Base-by-base conservation (phyloP, 2,113 vertebrate species). In the Tenebrosternarchus preto region DNA sequence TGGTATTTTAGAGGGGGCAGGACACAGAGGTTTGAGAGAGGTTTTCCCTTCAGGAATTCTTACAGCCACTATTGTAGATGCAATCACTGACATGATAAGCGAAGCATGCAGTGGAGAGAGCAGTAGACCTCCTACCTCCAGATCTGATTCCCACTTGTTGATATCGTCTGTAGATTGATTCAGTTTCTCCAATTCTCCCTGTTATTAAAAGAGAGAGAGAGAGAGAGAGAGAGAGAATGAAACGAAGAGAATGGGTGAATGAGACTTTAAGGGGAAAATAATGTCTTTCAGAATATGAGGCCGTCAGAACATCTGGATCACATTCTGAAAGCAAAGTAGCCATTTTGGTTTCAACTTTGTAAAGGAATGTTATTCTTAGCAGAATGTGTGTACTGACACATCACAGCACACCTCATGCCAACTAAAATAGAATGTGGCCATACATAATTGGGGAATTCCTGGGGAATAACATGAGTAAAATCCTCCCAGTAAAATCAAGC, bases 131-230 rank as follows among this genome's bases (percentile, higher is more conserved):
- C 89, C 83, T 94, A 99, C 98, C 97, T 99, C 97, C 71, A 99
- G 92, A 77, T 99, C 97, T 0, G 94, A 96, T 90, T 99, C 98
- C 83, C 95, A 95, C 80, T 95, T 92, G 92, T 99, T 99, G 87
- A 99, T 99, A 80, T 94, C 95, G 83, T 99, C 96, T 2, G 97
- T 98, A 20, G 97, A 98, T 80, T 99, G 98, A 89, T 99, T 99
- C 76, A 99, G 88, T 88, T 96, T 99, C 92, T 99, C 98, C 86
- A 98, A 87, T 59, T 99, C 97, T 68, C 96, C 96, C 97, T 99
- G 90, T 89, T 89, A 81, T 88, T 81, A 87, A 66, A 79, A 82
- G 84, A 88, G 81, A 90, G 60, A 77, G 17, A 79, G 20, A 22
- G 63, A 67, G 33, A 59, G 20, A 22, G 11, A 67, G 53, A 20